These are phyloP conservation scores for Polypedilum vanderplanki DNA, from an alignment of 1,140 invertebrate genomes.

Conservation along the genomic window DNA sequence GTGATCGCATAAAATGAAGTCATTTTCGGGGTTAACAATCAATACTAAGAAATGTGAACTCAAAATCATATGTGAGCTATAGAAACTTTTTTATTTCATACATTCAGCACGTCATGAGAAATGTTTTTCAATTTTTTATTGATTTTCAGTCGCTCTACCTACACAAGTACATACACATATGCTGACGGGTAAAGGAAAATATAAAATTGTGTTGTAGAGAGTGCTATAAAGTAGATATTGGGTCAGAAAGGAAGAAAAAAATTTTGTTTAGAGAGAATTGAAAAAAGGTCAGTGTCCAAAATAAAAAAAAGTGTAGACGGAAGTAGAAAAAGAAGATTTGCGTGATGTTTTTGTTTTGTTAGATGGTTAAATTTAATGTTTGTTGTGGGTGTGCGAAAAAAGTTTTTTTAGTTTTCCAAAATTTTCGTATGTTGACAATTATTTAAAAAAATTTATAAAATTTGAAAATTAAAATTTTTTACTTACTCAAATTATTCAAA, in stretches of 20 bases:
- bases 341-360: neutral
- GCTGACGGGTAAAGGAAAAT: neutral
- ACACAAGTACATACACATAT: neutral
- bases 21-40: too few relatives aligned
- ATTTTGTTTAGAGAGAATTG: neutral
- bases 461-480: too few relatives aligned
- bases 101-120: neutral
- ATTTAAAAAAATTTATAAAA: too few relatives aligned
- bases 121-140: slow-evolving; percentile 8
- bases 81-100: neutral
- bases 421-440: too few relatives aligned
- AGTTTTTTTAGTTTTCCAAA: too few relatives aligned
- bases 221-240: neutral
- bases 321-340: neutral
- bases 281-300: slow-evolving; percentile 12
- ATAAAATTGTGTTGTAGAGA: neutral
- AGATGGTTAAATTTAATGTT: neutral
- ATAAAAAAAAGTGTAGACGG: neutral
- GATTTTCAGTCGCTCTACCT: neutral
- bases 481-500: too few relatives aligned
- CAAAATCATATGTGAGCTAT: too few relatives aligned
- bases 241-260: neutral
- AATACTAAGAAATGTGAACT: too few relatives aligned
- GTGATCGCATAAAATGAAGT: too few relatives aligned
- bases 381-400: neutral